Evolutionary conservation across 2,888 invertebrate species (phyloP).

Genomic region (Silvanus unidentatus): DNA sequence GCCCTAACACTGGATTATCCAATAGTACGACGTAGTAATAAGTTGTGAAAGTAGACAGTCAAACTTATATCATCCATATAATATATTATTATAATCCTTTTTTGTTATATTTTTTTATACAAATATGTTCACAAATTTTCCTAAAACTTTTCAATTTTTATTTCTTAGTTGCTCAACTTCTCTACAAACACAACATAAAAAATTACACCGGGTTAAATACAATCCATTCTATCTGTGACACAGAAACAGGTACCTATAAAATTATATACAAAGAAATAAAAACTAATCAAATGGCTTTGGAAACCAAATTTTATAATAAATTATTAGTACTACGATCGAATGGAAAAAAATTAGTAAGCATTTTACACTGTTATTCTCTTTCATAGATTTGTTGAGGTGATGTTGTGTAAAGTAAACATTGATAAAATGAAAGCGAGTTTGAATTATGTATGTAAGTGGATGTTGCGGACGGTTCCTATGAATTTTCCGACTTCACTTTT

Average conservation of each 20-base stretch:
- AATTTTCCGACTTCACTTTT: constrained; percentile 18
- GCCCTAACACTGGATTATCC: constrained; percentile 41
- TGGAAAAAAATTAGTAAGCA: constrained; percentile 8
- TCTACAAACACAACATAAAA: constrained; percentile 22
- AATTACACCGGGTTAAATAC: constrained; percentile 39
- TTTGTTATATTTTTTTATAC: no score
- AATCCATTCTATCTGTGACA: constrained; percentile 39
- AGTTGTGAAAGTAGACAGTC: constrained; percentile 7
- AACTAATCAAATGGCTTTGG: constrained; percentile 10
- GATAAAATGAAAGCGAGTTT: no score
- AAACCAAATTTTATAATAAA: constrained; percentile 9
- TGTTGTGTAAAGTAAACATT: neutral
- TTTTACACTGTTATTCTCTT: neutral
- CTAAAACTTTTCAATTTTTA: neutral
- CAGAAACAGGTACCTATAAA: constrained; percentile 47
- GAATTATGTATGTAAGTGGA: neutral
- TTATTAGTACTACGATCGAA: constrained; percentile 1
- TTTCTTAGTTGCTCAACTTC: constrained; percentile 7
- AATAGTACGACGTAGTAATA: constrained; percentile 17
- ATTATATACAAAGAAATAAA: constrained; percentile 35
- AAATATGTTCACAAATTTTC: neutral
- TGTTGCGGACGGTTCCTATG: constrained; percentile 22
- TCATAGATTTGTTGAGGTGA: neutral
- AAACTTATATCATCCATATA: constrained; percentile 2
- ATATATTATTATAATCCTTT: neutral